Base-by-base conservation (phyloP, 2,888 invertebrate genomes). In the Camptogramma bilineatum region DNA sequence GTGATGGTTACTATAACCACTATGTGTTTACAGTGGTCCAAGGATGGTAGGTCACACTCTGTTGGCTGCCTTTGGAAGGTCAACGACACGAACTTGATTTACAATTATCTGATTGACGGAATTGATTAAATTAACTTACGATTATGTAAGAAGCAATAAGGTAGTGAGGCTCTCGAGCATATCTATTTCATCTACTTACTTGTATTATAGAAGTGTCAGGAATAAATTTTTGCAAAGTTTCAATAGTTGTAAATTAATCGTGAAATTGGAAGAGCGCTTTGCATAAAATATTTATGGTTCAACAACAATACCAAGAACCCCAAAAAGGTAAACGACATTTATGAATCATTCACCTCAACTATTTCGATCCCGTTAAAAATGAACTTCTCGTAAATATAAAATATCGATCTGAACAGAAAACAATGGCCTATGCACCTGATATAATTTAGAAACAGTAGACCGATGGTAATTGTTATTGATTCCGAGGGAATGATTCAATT, bases 381-480 rank as follows among this genome's bases (percentile, higher is more conserved):
- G 69, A 76, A 72, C 66, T 73, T 56, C 24, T 48, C 28, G n/a
- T 64, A 75, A 77, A 71, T 69, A 73, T 72, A 73, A 72, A 76
- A 73, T 69, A 70, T 70, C 69, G 70, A 77, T 76, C 73, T 74
- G 76, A 83, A 84, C 81, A 77, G 79, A 80, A 81, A 78, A 77
- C 76, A 80, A 75, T 77, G 78, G 77, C 79, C 80, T 77, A 82
- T 72, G 81, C 75, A 82, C 75, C 78, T 81, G 80, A 79, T 81
- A 78, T 78, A 80, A 86, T 85, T 83, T 78, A 79, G 73, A 71
- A 77, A 75, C 68, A 70, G 73, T 68, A 64, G 64, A 65, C 61
- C 61, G 39, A 60, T 62, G 56, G 76, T 76, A 78, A 84, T 83
- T 76, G 82, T 72, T 81, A 79, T 88, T 82, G 88, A 81, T 85